A percentile compares a stretch with the other conserved stretches of the same genome.
Evolutionary conservation across 2,113 vertebrate species (phyloP).

Genomic region (Misgurnus mizolepis): DNA sequence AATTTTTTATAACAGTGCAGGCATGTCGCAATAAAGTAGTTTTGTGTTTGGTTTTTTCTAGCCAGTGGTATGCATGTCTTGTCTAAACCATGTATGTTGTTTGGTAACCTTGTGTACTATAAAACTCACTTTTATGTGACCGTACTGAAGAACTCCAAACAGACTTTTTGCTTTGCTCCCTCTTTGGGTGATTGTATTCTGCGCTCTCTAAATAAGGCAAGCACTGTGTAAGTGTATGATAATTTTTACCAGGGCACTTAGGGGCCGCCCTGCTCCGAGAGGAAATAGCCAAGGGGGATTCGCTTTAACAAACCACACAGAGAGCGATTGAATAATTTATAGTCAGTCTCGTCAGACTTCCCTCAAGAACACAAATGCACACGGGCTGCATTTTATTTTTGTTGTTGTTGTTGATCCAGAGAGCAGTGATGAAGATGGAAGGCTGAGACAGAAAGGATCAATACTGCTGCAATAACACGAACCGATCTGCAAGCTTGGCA

Average conservation of each 20-base stretch:
- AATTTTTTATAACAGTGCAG: no score
- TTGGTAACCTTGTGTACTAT: conserved; percentile 51
- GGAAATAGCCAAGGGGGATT: conserved; percentile 52
- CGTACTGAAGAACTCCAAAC: conserved; percentile 58
- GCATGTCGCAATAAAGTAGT: background rate
- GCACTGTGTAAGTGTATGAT: conserved; percentile 49
- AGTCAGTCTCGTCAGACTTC: conserved; percentile 40
- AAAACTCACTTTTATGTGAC: conserved; percentile 60
- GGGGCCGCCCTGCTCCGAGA: conserved; percentile 43
- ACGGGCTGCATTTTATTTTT: background rate
- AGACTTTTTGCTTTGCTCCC: conserved; percentile 52
- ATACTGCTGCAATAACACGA: conserved; percentile 63
- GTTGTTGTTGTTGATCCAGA: conserved; percentile 37
- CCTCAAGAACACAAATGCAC: conserved; percentile 35
- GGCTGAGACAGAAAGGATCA: conserved; percentile 60
- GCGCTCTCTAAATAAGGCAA: conserved; percentile 58
- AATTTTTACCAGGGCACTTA: conserved; percentile 58
- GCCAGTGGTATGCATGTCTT: conserved; percentile 1
- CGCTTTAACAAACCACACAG: conserved; percentile 58
- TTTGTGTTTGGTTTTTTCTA: background rate
- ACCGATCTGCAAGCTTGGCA: conserved; percentile 48
- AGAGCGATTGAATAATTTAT: conserved; percentile 65
- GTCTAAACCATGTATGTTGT: conserved; percentile 50
- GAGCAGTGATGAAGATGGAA: conserved; percentile 56
- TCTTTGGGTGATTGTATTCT: conserved; percentile 60